Conservation (phyloP, 1,140 invertebrate genomes). For the Aphaenogaster floridana region DNA sequence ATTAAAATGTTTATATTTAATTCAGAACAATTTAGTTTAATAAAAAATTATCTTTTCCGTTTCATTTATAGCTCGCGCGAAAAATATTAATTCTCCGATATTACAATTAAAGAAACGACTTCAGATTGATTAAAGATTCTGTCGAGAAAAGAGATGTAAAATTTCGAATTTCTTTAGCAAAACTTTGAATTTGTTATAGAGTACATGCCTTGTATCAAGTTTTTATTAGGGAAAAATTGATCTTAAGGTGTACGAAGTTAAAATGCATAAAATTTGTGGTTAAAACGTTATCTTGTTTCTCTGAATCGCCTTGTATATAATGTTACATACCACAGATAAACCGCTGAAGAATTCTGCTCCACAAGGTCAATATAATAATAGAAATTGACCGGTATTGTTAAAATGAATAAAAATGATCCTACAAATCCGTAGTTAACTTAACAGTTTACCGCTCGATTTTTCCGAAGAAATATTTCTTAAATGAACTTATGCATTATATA, state of each 20-base stretch:
- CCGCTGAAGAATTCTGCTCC: neutral
- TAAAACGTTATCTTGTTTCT: neutral
- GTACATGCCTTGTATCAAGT: neutral
- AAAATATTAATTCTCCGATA: neutral
- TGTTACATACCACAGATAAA: conserved; percentile 15
- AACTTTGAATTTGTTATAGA: conserved; percentile 1
- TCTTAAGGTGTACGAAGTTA: neutral
- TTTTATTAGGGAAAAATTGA: neutral
- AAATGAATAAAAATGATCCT: neutral
- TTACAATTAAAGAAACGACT: neutral
- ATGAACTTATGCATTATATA: neutral
- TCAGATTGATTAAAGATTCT: neutral
- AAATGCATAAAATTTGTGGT: neutral
- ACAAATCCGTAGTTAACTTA: neutral
- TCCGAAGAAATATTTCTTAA: neutral
- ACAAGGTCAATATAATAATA: conserved; percentile 2
- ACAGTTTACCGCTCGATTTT: neutral
- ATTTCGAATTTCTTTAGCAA: neutral
- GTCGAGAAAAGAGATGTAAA: neutral
- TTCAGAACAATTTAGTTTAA: neutral
- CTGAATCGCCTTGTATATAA: neutral
- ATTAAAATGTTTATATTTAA: conserved; percentile 14
- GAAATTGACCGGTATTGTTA: neutral
- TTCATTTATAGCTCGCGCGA: neutral
- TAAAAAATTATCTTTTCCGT: neutral